Conservation (phyloP, 2,797 vertebrate species). For the Spinibarbus caldwelli region DNA sequence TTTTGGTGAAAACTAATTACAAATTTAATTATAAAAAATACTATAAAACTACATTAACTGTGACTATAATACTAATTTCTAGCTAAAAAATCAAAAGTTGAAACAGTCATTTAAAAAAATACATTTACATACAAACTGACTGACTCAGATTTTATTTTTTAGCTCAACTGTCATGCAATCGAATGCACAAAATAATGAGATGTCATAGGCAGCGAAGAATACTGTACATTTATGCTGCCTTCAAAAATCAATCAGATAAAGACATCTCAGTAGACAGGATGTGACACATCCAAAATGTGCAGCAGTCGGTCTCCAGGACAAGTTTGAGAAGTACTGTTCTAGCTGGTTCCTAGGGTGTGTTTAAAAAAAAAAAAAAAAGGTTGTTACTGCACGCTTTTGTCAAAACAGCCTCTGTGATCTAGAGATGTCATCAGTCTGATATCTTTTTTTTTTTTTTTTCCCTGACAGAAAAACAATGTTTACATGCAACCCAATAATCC, state of each 20-base stretch:
- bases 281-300: neutral
- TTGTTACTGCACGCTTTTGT: neutral
- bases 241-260: neutral
- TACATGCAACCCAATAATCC: neutral
- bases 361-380: neutral
- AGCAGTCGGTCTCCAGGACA: neutral
- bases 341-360: neutral
- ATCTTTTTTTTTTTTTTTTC: neutral
- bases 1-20: too few relatives aligned
- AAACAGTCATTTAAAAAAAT: neutral
- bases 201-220: neutral
- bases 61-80: neutral
- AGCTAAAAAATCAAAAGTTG: neutral
- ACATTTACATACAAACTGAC: neutral
- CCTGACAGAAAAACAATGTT: too few relatives aligned
- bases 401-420: neutral
- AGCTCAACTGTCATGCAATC: neutral
- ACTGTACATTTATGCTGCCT: neutral
- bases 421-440: neutral
- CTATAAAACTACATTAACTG: neutral
- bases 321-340: neutral
- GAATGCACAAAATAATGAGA: neutral
- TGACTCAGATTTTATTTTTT: neutral
- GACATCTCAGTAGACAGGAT: neutral
- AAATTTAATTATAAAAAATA: neutral